phyloP scores from a whole-genome alignment of 2,113 vertebrate genomes.

The Leptobrachium ailaonicum region DNA sequence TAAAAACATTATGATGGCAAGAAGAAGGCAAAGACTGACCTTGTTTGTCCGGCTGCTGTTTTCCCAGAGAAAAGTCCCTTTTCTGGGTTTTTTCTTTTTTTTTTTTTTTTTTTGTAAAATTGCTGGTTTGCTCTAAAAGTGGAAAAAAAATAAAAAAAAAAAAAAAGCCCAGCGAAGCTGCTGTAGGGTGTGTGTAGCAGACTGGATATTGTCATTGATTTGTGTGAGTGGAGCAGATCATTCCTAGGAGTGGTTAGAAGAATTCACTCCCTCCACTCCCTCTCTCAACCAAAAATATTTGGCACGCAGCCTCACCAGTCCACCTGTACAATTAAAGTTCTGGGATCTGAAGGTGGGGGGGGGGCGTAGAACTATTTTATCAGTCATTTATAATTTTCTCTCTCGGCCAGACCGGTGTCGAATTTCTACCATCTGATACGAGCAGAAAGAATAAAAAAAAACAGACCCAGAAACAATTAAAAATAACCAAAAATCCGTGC shows the following conservation, averaged over 20 bases:
- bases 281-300: slow-evolving; percentile 94
- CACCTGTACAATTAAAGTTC: slow-evolving; percentile 85
- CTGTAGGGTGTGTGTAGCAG: slow-evolving; percentile 63
- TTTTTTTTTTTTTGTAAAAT: slow-evolving; percentile 37
- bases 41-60: background rate
- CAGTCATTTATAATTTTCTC: background rate
- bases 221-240: slow-evolving; percentile 81
- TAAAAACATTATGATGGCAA: background rate
- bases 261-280: slow-evolving; percentile 91
- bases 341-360: slow-evolving; percentile 64
- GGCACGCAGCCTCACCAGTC: slow-evolving; percentile 83
- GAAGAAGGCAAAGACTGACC: background rate
- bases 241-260: slow-evolving; percentile 84
- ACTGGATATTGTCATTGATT: slow-evolving; percentile 80
- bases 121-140: slow-evolving; percentile 50
- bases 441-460: no score
- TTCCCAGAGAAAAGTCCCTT: background rate
- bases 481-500: no score
- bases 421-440: no score
- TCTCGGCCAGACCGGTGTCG: no score
- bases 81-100: background rate
- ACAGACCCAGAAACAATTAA: no score
- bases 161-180: slow-evolving; percentile 49
- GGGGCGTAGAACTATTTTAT: slow-evolving; percentile 47
- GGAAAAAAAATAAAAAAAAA: slow-evolving; percentile 18